Base-by-base conservation (phyloP, 1,140 invertebrate species). In the Ephestia elutella region DNA sequence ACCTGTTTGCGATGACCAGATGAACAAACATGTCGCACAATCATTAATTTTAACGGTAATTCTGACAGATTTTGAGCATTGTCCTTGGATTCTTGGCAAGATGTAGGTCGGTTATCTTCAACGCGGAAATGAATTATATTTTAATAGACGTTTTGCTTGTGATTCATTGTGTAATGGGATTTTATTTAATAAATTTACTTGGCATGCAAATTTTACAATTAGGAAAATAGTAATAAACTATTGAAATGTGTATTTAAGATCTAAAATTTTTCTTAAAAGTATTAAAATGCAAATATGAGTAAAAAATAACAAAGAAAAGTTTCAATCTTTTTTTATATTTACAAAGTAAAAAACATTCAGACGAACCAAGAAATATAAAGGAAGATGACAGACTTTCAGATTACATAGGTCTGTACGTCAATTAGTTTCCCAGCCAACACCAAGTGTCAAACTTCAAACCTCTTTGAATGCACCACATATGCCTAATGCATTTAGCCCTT, bases 1-100 rank as follows among this genome's bases (percentile, higher is more conserved):
- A 87, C 80, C 84, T 87, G 78, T 85, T 83, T 87, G 71, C 76
- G 72, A 63, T 62, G 61, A 60, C 67, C 78, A 80, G 78, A 75
- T 82, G 80, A 63, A 77, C 78, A 84, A 81, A 86, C 70, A 79
- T 77, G 83, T 76, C 76, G 63, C 44, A 60, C 78, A 65, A 86
- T 83, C 82, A 83, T 86, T 81, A 82, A 83, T 86, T 82, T 77
- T 57, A 59, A 51, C 19, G 32, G 49, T 67, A 59, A 53, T 53
- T 25, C 50, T 53, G 50, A 53, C 50, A 50, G 7, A n/a, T 53
- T 53, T 25, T 10, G 38, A 1, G n/a, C 38, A 44, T 44, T 44
- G 38, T 44, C 13, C n/a, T 44, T 15, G 38, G 38, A 44, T 44
- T 15, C n/a, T 10, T 13, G 15, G 38, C 38, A 44, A 44, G 38